Base-by-base conservation (phyloP, 1,140 invertebrate species). In the Temnothorax nylanderi region DNA sequence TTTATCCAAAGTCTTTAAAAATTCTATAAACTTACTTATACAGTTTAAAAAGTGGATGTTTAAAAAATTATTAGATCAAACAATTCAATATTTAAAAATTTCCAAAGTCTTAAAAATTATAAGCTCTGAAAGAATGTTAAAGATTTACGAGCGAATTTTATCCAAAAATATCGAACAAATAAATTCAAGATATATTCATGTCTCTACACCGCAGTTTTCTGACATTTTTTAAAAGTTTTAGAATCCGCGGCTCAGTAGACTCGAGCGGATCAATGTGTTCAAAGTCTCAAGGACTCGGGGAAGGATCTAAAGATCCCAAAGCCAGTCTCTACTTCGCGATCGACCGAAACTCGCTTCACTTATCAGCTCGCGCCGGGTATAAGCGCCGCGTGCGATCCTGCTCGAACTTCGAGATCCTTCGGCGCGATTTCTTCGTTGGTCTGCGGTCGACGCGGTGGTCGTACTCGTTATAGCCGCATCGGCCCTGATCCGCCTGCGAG, bases 391-490 rank as follows among this genome's bases (percentile, higher is more conserved):
- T 26, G 49, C 84, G 78, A 81, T 81, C 64, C 64, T 1, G 77
- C n/a, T 54, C 64, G 34, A 54, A 69, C 47, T 54, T 44, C 16
- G 54, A 84, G 80, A 78, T 76, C 34, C 47, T 80, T 41, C 49
- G 13, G 41, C 34, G 69, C 56, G 80, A 84, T 84, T 84, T 58
- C 69, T 84, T 47, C 18, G 47, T 64, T 78, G 54, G 56, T 26
- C 26, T 5, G 72, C 74, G 21, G n/a, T 62, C 85, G 41, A 67
- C 64, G 34, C 49, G 71, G 65, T 81, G 64, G 65, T 84, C 44
- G 58, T 44, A 51, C 67, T 74, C 69, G 54, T 87, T 60, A 87
- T 37, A 74, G 80, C 78, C 32, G 44, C 62, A 16, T 54, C 85
- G 44, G 51, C 64, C 85, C 75, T 80, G 75, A 69, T 86, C 54